Conservation (phyloP, 2,888 invertebrate species). For the Campopleginae sp. region DNA sequence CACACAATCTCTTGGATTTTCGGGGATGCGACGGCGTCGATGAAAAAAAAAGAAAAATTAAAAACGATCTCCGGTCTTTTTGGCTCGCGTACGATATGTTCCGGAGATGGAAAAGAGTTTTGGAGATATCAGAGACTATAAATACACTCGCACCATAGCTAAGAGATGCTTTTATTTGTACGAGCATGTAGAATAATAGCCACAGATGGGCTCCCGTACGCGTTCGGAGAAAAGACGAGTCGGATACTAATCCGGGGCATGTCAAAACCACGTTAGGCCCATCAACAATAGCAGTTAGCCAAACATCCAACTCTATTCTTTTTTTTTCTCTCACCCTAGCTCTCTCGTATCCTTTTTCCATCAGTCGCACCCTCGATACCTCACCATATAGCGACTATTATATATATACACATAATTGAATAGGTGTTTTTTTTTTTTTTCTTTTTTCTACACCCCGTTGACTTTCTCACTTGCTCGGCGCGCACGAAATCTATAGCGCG, state of each 20-base stretch:
- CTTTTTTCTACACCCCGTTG: slow-evolving; percentile 41
- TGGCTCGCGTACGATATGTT: neutral
- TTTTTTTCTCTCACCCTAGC: neutral
- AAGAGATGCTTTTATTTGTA: slow-evolving; percentile 19
- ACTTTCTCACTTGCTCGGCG: slow-evolving; percentile 30
- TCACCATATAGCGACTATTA: neutral
- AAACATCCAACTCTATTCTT: slow-evolving; percentile 69
- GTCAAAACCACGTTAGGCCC: slow-evolving; percentile 78
- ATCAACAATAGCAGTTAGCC: slow-evolving; percentile 71
- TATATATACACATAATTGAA: neutral
- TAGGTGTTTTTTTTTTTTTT: neutral
- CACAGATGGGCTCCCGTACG: slow-evolving; percentile 56
- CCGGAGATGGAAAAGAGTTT: slow-evolving; percentile 31
- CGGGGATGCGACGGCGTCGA: no score
- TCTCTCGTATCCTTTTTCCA: slow-evolving; percentile 12
- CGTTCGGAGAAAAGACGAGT: slow-evolving; percentile 26
- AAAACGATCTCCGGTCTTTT: neutral
- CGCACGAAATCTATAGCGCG: slow-evolving; percentile 33
- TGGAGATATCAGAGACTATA: slow-evolving; percentile 22
- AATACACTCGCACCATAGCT: slow-evolving; percentile 5
- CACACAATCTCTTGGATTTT: no score
- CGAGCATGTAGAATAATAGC: slow-evolving; percentile 54
- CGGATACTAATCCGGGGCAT: slow-evolving; percentile 78
- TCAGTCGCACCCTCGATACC: neutral
- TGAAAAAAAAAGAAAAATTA: no score